Conservation (phyloP, 2,888 invertebrate genomes). For the Seira musarum region DNA sequence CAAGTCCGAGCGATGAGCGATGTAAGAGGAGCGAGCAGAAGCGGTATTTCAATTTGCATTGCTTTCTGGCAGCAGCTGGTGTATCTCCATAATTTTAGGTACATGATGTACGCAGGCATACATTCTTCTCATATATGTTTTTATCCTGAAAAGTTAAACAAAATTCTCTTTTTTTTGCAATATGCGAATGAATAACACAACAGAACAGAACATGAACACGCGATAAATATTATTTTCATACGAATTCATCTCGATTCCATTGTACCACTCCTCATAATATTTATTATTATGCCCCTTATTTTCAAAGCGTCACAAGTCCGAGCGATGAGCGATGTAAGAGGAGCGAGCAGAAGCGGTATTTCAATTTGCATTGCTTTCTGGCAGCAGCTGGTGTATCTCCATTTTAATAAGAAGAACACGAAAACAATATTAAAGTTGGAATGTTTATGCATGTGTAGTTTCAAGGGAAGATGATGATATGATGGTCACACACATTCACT, state of each 20-base stretch:
- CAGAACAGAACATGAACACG: background rate
- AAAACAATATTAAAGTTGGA: conserved; percentile 11
- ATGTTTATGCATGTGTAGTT: conserved; percentile 1
- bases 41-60: too few species aligned
- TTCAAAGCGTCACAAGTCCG: too few species aligned
- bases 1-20: too few species aligned
- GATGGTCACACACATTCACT: background rate
- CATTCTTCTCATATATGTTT: background rate
- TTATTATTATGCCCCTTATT: too few species aligned
- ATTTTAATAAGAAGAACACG: conserved; percentile 13
- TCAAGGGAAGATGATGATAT: conserved; percentile 1
- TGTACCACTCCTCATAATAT: too few species aligned
- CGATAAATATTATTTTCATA: background rate
- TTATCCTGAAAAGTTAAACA: background rate
- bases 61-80: conserved; percentile 18
- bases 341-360: background rate
- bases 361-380: too few species aligned
- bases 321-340: background rate
- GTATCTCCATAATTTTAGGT: background rate
- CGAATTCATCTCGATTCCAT: background rate
- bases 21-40: background rate
- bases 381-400: conserved; percentile 14
- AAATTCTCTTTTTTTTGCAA: background rate
- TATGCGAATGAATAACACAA: background rate
- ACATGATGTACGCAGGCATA: background rate